A percentile compares a stretch with the other conserved stretches of the same genome.
These are phyloP conservation scores for Parapsyche elsis DNA, from an alignment of 1,140 invertebrate genomes.

Conservation along the genomic window DNA sequence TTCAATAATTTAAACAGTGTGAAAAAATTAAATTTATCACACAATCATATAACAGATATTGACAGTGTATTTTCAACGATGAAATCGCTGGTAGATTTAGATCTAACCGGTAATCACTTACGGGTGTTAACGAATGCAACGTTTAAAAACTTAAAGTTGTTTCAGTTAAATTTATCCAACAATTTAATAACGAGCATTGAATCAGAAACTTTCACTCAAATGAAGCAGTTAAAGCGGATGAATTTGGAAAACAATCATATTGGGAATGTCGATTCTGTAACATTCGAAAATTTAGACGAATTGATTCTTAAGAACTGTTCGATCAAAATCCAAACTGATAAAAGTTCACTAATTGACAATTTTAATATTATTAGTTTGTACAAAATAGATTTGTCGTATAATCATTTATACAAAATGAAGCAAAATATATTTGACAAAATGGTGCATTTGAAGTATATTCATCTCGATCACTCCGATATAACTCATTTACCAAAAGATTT, in stretches of 20 bases:
- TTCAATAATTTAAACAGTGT: background rate
- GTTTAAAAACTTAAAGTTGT: background rate
- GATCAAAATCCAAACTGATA: background rate
- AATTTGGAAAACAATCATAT: slow-evolving; percentile 15
- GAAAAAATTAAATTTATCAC: slow-evolving; percentile 1
- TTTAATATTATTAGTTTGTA: background rate
- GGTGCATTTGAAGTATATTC: slow-evolving; percentile 3
- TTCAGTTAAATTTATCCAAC: background rate
- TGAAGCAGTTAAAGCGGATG: slow-evolving; percentile 1
- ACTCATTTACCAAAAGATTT: background rate
- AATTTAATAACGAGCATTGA: background rate
- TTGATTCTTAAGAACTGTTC: slow-evolving; percentile 11
- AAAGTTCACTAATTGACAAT: background rate
- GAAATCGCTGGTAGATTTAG: background rate
- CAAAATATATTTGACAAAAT: background rate
- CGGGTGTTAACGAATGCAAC: background rate
- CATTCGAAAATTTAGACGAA: background rate
- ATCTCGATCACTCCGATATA: background rate
- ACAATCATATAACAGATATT: background rate
- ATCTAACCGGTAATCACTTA: background rate
- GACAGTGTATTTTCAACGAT: background rate
- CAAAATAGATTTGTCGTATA: background rate
- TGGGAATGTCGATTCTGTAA: background rate
- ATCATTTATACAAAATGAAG: background rate
- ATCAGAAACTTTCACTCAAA: background rate